Base-by-base conservation (phyloP, 2,113 vertebrate genomes). In the Leucoraja erinaceus region DNA sequence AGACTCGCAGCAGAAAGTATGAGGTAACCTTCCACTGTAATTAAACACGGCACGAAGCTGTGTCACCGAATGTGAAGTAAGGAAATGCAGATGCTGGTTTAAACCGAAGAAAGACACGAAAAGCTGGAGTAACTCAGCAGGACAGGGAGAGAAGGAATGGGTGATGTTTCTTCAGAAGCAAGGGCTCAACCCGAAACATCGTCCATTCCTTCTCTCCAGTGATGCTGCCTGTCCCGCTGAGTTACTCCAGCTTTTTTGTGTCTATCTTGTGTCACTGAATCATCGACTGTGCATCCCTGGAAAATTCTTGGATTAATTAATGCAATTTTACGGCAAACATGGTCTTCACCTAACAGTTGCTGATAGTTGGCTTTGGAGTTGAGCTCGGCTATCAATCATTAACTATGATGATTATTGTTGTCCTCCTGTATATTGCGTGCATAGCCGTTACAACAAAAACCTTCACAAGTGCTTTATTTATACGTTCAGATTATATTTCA, bases 341-440 rank as follows among this genome's bases (percentile, higher is more conserved):
- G 83, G 63, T 88, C n/a, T 59, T 88, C 75, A 66, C 83, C 63
- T 88, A 86, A 28, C 83, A 86, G 59, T 28, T 31, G 28, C 16
- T 63, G 83, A 63, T 63, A 66, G 63, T 88, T 88, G 83, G 59
- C 83, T 88, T 88, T 88, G 18, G 83, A 88, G 12, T 63, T 47
- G 31, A 88, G 83, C 83, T 61, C 83, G 31, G 59, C 83, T 63
- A 63, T 88, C 83, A 88, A 88, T 88, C 63, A 59, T 88, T 61
- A 88, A 88, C n/a, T 66, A 31, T 31, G 83, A 63, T 88, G 63
- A 63, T 88, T 88, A 63, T 28, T 47, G 38, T 47, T 3, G 63
- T 88, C 83, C 59, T 20, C 83, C 61, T 16, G n/a, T 88, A 86
- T 88, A 31, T 16, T 88, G 59, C n/a, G 63, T 63, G n/a, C 61